Percentiles rank a stretch among this genome's conserved stretches.
phyloP scores from a whole-genome alignment of 2,888 invertebrate genomes.

The Brachyptera risi region DNA sequence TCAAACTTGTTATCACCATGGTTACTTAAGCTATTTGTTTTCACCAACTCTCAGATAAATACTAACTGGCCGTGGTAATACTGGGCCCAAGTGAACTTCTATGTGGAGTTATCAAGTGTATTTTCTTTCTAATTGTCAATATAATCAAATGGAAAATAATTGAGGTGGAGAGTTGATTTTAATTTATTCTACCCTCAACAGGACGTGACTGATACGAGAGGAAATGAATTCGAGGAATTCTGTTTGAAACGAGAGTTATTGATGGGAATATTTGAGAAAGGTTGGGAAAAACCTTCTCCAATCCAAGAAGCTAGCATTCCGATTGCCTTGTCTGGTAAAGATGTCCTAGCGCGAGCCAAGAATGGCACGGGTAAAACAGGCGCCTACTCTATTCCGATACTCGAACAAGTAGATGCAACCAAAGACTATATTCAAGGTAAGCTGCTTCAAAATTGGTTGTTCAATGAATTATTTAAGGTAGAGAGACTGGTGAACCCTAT shows the following conservation, averaged over 20 bases:
- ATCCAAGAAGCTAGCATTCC: constrained; percentile 99
- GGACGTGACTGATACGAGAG: constrained; percentile 99
- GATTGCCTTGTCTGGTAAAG: constrained; percentile 94
- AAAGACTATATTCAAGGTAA: constrained; percentile 85
- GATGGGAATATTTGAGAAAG: constrained; percentile 99
- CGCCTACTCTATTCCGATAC: constrained; percentile 96
- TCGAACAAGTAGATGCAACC: constrained; percentile 87
- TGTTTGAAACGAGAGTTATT: constrained; percentile 94
- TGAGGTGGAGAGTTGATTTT: too few species aligned
- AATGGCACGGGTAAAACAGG: constrained; percentile 99
- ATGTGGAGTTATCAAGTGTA: too few species aligned
- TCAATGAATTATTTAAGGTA: background rate
- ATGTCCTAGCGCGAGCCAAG: constrained; percentile 97
- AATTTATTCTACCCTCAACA: too few species aligned
- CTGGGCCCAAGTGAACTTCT: too few species aligned
- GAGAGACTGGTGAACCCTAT: too few species aligned
- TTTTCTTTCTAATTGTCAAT: too few species aligned
- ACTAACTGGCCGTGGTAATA: too few species aligned
- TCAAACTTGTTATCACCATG: too few species aligned
- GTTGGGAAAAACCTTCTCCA: constrained; percentile 98
- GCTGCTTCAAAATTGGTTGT: background rate
- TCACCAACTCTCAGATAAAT: too few species aligned
- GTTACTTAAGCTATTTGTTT: too few species aligned
- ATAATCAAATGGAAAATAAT: too few species aligned
- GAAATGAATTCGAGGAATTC: constrained; percentile 99